These are phyloP conservation scores for Pseudomyrmex gracilis DNA, from an alignment of 1,140 invertebrate species.

Conservation along the genomic window DNA sequence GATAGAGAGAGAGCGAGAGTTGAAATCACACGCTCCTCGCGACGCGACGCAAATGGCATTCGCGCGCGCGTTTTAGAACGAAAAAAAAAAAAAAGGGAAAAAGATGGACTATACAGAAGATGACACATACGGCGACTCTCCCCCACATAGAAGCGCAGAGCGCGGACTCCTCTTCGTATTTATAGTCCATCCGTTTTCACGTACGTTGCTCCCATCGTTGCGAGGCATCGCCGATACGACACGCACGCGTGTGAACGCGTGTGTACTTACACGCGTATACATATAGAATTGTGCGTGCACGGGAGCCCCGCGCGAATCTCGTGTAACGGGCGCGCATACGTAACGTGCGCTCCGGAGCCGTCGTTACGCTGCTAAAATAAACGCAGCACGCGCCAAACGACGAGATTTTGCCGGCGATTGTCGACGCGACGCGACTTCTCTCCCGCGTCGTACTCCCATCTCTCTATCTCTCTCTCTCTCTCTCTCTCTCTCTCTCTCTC, in stretches of 20 bases:
- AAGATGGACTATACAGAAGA: background rate
- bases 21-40: slow-evolving; percentile 29
- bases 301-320: slow-evolving; percentile 17
- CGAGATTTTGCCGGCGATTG: background rate
- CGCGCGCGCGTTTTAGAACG: slow-evolving; percentile 10
- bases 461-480: no score
- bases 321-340: slow-evolving; percentile 43
- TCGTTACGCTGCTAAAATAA: slow-evolving; percentile 40
- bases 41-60: slow-evolving; percentile 5
- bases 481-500: background rate
- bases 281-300: no score
- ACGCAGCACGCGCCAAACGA: slow-evolving; percentile 5
- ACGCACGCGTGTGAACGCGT: background rate
- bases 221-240: slow-evolving; percentile 1
- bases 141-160: background rate
- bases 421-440: background rate
- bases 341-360: slow-evolving; percentile 27
- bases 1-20: background rate
- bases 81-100: background rate
- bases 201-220: slow-evolving; percentile 33
- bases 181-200: slow-evolving; percentile 39
- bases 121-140: background rate
- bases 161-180: slow-evolving; percentile 28
- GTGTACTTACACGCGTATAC: background rate
- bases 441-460: background rate